phyloP scores from a whole-genome alignment of 2,113 vertebrate genomes.

The Otocyon megalotis region DNA sequence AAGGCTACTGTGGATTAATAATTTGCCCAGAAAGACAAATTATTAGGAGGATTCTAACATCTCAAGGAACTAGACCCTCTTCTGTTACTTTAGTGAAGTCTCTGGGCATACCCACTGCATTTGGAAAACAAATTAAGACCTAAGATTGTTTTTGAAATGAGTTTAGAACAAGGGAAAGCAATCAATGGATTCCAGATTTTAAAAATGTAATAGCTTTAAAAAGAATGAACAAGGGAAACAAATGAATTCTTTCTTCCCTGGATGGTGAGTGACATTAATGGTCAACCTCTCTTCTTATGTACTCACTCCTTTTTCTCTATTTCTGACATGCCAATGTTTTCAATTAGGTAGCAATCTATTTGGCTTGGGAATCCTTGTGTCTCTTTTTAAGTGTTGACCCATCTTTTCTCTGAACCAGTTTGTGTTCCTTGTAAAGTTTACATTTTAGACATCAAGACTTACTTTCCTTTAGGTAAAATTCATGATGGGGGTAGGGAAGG shows the following conservation, averaged over 20 bases:
- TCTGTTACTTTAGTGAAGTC: not conserved
- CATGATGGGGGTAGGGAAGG: no score
- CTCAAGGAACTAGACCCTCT: not conserved
- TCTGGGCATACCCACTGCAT: not conserved
- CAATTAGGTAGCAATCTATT: not conserved
- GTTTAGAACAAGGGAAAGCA: not conserved
- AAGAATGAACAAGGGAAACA: not conserved
- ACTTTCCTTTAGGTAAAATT: constrained; percentile 13
- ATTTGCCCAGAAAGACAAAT: not conserved
- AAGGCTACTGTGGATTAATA: not conserved
- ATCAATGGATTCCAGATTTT: not conserved
- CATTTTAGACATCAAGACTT: not conserved
- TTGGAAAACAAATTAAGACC: constrained; percentile 1
- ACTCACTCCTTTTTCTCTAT: not conserved
- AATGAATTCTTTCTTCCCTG: not conserved
- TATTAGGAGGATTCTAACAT: not conserved
- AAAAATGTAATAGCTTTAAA: not conserved
- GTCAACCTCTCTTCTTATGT: not conserved
- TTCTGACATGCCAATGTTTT: not conserved
- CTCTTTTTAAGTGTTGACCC: not conserved
- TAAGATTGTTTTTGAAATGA: not conserved
- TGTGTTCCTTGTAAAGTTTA: constrained; percentile 25
- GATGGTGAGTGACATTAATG: not conserved
- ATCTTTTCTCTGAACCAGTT: not conserved
- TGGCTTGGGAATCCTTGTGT: not conserved